A percentile compares a stretch with the other conserved stretches of the same genome.
Evolutionary conservation across 2,888 invertebrate species (phyloP).

Genomic region (Lasius platythorax): DNA sequence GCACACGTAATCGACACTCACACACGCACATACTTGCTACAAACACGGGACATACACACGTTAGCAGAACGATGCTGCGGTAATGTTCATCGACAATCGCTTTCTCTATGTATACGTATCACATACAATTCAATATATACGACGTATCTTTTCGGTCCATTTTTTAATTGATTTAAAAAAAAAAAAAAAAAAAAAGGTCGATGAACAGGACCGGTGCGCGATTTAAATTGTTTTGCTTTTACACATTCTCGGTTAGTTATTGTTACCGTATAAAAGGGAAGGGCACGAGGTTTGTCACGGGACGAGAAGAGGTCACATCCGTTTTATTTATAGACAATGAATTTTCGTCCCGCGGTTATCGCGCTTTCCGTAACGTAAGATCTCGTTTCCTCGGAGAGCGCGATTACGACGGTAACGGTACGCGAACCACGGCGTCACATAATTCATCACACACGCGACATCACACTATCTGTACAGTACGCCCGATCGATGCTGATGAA

Average conservation of each 20-base stretch:
- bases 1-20: not conserved
- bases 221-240: not conserved
- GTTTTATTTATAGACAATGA: constrained; percentile 7
- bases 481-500: constrained; percentile 62
- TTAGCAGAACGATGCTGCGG: constrained; percentile 12
- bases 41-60: constrained; percentile 38
- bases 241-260: constrained; percentile 10
- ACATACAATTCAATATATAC: too few relatives aligned
- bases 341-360: not conserved
- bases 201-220: constrained; percentile 41
- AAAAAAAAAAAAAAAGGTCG: not conserved
- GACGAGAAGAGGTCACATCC: constrained; percentile 38
- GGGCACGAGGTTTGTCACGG: constrained; percentile 18
- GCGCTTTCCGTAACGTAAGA: not conserved
- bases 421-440: not conserved
- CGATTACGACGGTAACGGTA: constrained; percentile 14
- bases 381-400: not conserved
- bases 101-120: not conserved
- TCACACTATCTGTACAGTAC: constrained; percentile 66
- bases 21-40: constrained; percentile 9
- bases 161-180: not conserved
- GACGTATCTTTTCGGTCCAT: not conserved
- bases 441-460: not conserved
- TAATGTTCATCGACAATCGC: not conserved
- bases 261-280: constrained; percentile 48